These are phyloP conservation scores for Scrobipalpa costella DNA, from an alignment of 2,888 invertebrate species.

Conservation along the genomic window DNA sequence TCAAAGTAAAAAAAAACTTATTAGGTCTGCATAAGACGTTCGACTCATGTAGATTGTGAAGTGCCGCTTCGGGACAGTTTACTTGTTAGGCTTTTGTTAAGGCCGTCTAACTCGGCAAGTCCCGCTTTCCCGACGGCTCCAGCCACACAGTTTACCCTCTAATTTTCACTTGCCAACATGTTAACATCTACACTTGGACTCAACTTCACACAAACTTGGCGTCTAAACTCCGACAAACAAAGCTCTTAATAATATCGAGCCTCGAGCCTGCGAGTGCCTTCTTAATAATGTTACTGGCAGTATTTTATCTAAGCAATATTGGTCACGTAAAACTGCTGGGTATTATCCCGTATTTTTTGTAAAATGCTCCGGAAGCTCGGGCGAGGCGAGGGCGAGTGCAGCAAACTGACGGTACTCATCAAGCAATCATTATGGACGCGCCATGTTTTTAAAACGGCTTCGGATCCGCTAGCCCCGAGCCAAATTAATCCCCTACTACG, in stretches of 20 bases:
- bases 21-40: background rate
- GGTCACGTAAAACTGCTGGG: constrained; percentile 9
- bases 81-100: constrained; percentile 52
- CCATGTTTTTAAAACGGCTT: constrained; percentile 79
- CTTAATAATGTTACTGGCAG: background rate
- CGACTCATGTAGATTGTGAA: constrained; percentile 43
- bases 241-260: constrained; percentile 41
- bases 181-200: constrained; percentile 47
- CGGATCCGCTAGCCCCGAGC: constrained; percentile 63
- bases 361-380: constrained; percentile 6
- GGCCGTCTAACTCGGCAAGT: constrained; percentile 34
- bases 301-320: constrained; percentile 17
- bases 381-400: constrained; percentile 22
- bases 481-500: constrained; percentile 72
- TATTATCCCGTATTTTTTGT: constrained; percentile 23
- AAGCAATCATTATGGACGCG: constrained; percentile 76
- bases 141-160: constrained; percentile 54
- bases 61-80: constrained; percentile 48
- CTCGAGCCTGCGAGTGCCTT: constrained; percentile 24
- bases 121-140: constrained; percentile 15
- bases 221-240: constrained; percentile 39
- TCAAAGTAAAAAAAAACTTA: background rate
- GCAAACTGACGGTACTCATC: constrained; percentile 63
- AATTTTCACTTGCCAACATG: constrained; percentile 60
- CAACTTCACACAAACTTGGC: constrained; percentile 45